Evolutionary conservation across 1,140 invertebrate genomes (phyloP), one percentile per base, ranked within the genome.

Genomic region (Drosophila pruinosa): DNA sequence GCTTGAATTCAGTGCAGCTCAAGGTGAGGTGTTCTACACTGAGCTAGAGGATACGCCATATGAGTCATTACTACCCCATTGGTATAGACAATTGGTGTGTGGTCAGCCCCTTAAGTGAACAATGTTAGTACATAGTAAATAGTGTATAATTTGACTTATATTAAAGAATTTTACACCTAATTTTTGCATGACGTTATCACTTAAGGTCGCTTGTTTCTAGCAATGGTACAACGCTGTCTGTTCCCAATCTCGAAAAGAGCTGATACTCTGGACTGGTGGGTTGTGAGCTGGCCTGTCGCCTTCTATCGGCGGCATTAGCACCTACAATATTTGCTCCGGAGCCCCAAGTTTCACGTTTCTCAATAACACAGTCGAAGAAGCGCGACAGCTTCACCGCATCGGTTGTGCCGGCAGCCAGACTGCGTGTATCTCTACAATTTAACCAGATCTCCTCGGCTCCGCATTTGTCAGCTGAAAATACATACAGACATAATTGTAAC

Each of bases 321-420:
- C n/a, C 57, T 5, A 22, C 28, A 15, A 45, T 50, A 47, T 56
- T 54, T 1, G 65, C 19, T 2, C 92, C 92, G 62, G 92, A 93
- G 3, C 92, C 85, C 48, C 93, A 93, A 3, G 92, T 92, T 71
- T 95, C 94, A 78, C 94, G 93, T 68, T 94, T 93, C 91, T 96
- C 95, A 67, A 97, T 96, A 24, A 94, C 97, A 93, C 97, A 97
- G 92, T 99, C 98, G 92, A 98, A 98, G 93, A 99, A 99, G 89
- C 97, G 93, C 10, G 95, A 96, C 15, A 99, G 91, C 92, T 98
- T 98, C 0, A 98, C 97, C 38, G 97, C 95, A 90, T 97, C 97
- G 67, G 96, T 97, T 1, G 96, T 96, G 2, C 97, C 98, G 10
- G 98, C 96, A n/a, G 97, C 96, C 68, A 99, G 92, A 72, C 96